phyloP scores from a whole-genome alignment of 2,113 vertebrate species.

The Channa maculata region DNA sequence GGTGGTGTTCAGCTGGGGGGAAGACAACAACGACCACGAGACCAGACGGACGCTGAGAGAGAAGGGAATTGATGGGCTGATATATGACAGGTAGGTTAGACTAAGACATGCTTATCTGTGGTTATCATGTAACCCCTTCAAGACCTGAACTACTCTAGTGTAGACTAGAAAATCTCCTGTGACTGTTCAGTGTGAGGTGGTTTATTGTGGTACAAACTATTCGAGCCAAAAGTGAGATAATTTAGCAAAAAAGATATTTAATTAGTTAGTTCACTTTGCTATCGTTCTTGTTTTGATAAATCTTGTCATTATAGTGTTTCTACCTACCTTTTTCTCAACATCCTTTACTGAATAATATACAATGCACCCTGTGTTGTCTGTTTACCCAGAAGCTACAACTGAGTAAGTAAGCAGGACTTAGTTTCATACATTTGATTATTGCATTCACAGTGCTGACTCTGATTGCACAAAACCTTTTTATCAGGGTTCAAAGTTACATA shows the following conservation, averaged over 20 bases:
- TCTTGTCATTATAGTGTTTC: background rate
- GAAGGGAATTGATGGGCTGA: constrained; percentile 92
- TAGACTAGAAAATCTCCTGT: background rate
- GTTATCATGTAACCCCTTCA: background rate
- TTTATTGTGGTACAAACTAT: background rate
- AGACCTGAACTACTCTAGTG: background rate
- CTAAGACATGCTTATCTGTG: background rate
- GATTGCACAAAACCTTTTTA: background rate
- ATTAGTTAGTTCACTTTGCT: background rate
- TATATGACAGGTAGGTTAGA: constrained; percentile 92
- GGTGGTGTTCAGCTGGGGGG: constrained; percentile 97
- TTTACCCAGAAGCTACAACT: fast-evolving
- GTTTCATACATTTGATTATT: background rate
- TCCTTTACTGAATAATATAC: background rate
- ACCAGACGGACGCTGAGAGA: constrained; percentile 90
- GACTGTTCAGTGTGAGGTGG: background rate
- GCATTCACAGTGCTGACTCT: background rate
- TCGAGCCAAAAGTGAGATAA: background rate
- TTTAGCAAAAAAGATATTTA: too few relatives aligned
- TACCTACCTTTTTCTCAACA: background rate
- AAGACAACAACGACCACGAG: constrained; percentile 94
- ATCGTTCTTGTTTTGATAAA: background rate
- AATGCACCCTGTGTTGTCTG: background rate
- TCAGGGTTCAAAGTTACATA: constrained; percentile 25
- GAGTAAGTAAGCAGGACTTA: background rate